Evolutionary conservation across 2,113 vertebrate species (phyloP).

Genomic region (Apistogramma diplotaenia): DNA sequence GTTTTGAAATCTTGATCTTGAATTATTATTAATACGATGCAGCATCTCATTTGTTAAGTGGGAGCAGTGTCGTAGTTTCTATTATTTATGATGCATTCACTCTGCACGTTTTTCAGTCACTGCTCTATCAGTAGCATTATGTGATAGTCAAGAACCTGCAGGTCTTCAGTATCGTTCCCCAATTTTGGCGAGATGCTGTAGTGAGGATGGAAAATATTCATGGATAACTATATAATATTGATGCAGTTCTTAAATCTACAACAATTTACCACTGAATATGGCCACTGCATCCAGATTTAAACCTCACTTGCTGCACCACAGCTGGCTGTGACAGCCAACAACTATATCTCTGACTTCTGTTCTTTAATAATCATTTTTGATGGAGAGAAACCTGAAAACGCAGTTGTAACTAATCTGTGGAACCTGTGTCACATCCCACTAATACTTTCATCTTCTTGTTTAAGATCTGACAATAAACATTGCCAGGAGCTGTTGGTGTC

Average conservation of each 20-base stretch:
- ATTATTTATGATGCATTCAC: neutral
- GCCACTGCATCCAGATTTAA: neutral
- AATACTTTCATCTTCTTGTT: conserved; percentile 12
- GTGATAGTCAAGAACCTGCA: neutral
- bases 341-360: neutral
- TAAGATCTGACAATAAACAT: conserved; percentile 2
- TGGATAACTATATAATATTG: neutral
- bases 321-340: neutral
- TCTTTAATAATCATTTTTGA: neutral
- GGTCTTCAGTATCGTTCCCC: neutral
- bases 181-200: neutral
- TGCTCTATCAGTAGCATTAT: neutral
- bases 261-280: neutral
- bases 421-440: conserved; percentile 19
- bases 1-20: neutral
- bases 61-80: neutral
- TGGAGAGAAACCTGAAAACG: conserved; percentile 21
- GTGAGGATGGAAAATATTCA: neutral
- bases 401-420: neutral
- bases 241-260: too few relatives aligned
- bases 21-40: neutral
- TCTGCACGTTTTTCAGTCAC: neutral
- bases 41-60: neutral
- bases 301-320: neutral
- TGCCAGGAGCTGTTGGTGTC: neutral